Base-by-base conservation (phyloP, 2,888 invertebrate species). In the Latrodectus elegans region DNA sequence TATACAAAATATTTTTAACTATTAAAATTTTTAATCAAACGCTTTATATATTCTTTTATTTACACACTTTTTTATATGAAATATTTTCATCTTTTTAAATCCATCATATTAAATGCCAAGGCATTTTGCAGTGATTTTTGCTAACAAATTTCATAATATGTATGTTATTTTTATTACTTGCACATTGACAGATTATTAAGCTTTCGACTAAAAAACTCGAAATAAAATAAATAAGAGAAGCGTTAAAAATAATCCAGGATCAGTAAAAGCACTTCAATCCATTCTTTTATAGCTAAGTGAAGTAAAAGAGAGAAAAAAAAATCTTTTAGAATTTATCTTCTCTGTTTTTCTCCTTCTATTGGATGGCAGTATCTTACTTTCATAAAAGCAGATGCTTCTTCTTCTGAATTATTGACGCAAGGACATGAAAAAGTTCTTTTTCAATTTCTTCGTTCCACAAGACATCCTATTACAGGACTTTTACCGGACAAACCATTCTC, bases 341-440 rank as follows among this genome's bases (percentile, higher is more conserved):
- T 22, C 38, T 53, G 85, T 80, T 73, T 80, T 86, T 86, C 74
- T 67, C 68, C 49, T 68, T 60, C 38, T 38, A 38, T 38, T 38
- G 38, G 38, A 38, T 38, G 38, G 38, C 38, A 38, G 84, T 55
- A 78, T 73, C 80, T 74, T 71, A 80, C 71, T 80, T 86, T 80
- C 79, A 80, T 86, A 80, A 86, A 86, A 86, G 85, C 85, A 86
- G 85, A 80, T 86, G 85, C 85, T 68, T 64, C 70, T 74, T 49
- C 80, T 73, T 79, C 79, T 86, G 85, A 86, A 86, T 86, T 86
- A 86, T 86, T 86, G 85, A 86, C 75, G 80, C 68, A 51, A 60
- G 76, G 68, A 86, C 85, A 86, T 86, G 85, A 86, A 86, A 86
- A 80, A 80, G 80, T 78, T 86, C 80, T 80, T 86, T 86, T 86